Conservation (phyloP, 2,888 invertebrate species). For the Leucoma salicis region DNA sequence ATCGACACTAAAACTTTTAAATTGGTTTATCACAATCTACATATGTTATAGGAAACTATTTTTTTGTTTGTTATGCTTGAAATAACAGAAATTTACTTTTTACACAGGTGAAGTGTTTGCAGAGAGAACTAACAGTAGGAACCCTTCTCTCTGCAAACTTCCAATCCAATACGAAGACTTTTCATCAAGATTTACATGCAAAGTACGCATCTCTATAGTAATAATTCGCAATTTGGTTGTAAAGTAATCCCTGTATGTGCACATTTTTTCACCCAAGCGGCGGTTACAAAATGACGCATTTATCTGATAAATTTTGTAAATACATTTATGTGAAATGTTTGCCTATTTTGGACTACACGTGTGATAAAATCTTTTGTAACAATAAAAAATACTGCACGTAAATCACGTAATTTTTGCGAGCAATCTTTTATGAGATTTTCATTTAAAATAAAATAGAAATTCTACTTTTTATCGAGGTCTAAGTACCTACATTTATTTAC, state of each 20-base stretch:
- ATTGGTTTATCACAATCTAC: no score
- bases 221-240: slow-evolving; percentile 56
- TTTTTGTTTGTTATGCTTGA: no score
- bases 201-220: slow-evolving; percentile 61
- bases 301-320: slow-evolving; percentile 20
- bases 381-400: slow-evolving; percentile 12
- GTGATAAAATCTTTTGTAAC: slow-evolving; percentile 12
- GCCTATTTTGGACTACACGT: slow-evolving; percentile 9
- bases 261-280: slow-evolving; percentile 14
- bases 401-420: slow-evolving; percentile 23
- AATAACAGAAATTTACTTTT: slow-evolving; percentile 55
- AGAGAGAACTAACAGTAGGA: no score
- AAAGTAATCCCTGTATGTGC: slow-evolving; percentile 34
- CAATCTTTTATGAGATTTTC: slow-evolving; percentile 23
- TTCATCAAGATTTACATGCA: slow-evolving; percentile 74
- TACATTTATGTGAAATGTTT: slow-evolving; percentile 8
- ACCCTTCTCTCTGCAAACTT: no score
- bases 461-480: no score
- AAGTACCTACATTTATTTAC: no score
- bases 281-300: slow-evolving; percentile 8
- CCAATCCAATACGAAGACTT: no score
- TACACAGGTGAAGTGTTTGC: no score
- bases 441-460: slow-evolving; percentile 23
- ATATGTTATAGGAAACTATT: no score
- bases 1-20: neutral